Percentiles rank a stretch among this genome's conserved stretches.
These are phyloP conservation scores for Aradophagus sp. DNA, from an alignment of 1,140 invertebrate genomes.

Conservation along the genomic window DNA sequence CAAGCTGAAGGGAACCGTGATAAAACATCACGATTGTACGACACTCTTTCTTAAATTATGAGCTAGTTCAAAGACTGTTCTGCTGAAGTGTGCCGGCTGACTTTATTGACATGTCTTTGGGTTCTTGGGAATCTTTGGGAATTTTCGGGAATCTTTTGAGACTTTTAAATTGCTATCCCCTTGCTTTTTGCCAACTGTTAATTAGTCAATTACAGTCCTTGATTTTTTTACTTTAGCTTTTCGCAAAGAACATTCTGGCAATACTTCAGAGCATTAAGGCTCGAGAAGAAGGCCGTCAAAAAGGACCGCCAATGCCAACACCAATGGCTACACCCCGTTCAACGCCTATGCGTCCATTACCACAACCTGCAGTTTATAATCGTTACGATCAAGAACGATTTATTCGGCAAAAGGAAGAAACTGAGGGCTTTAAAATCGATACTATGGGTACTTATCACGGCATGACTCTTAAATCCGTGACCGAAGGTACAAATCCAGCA, in stretches of 20 bases:
- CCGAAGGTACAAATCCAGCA: conserved; percentile 87
- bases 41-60: no score
- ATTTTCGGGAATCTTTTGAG: no score
- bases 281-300: conserved; percentile 90
- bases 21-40: no score
- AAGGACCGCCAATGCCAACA: conserved; percentile 79
- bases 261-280: conserved; percentile 94
- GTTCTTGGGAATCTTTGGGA: no score
- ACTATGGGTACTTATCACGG: conserved; percentile 98
- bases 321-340: conserved; percentile 82
- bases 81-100: no score
- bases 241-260: conserved; percentile 95
- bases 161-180: no score
- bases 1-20: no score
- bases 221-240: conserved; percentile 73
- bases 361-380: conserved; percentile 90
- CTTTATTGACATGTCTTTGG: no score
- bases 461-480: conserved; percentile 97
- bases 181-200: no score
- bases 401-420: conserved; percentile 92
- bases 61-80: no score
- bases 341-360: conserved; percentile 79
- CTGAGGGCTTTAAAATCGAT: conserved; percentile 98
- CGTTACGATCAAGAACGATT: conserved; percentile 99
- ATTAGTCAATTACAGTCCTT: no score